Conservation (phyloP, 2,888 invertebrate genomes). For the Harpalus rubripes region DNA sequence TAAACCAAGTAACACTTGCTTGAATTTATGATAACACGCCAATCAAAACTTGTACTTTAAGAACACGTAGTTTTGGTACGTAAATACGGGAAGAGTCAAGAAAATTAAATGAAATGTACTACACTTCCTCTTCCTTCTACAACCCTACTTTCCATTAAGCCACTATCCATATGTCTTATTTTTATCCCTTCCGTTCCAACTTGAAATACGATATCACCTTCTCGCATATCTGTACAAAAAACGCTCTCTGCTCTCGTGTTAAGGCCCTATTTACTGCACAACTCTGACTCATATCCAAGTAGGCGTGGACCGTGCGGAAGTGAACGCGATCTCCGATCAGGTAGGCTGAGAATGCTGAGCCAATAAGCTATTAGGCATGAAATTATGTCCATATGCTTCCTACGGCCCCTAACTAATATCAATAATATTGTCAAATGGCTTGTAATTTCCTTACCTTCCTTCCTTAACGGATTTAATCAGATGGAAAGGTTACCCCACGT, state of each 20-base stretch:
- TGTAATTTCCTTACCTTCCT: conserved; percentile 3
- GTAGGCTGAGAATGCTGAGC: background rate
- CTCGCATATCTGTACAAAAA: too few relatives aligned
- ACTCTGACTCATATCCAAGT: background rate
- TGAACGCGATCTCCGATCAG: conserved; percentile 12
- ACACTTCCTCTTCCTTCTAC: too few relatives aligned
- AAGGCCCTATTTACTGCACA: background rate
- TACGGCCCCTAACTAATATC: conserved; percentile 18
- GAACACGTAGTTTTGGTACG: too few relatives aligned
- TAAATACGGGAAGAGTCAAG: too few relatives aligned
- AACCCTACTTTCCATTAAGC: too few relatives aligned
- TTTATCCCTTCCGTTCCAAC: too few relatives aligned
- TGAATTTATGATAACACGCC: too few relatives aligned
- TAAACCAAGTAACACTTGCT: too few relatives aligned
- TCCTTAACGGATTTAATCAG: background rate
- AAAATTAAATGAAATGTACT: too few relatives aligned
- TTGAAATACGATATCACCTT: too few relatives aligned
- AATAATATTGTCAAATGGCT: conserved; percentile 33
- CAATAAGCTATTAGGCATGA: conserved; percentile 29
- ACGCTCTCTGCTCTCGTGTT: background rate
- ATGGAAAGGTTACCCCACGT: background rate
- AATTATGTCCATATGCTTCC: conserved; percentile 42
- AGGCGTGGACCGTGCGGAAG: conserved; percentile 30
- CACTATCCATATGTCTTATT: too few relatives aligned
- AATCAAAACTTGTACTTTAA: too few relatives aligned